These are phyloP conservation scores for Chrysolina oricalcia DNA, from an alignment of 2,888 invertebrate genomes.

Conservation along the genomic window DNA sequence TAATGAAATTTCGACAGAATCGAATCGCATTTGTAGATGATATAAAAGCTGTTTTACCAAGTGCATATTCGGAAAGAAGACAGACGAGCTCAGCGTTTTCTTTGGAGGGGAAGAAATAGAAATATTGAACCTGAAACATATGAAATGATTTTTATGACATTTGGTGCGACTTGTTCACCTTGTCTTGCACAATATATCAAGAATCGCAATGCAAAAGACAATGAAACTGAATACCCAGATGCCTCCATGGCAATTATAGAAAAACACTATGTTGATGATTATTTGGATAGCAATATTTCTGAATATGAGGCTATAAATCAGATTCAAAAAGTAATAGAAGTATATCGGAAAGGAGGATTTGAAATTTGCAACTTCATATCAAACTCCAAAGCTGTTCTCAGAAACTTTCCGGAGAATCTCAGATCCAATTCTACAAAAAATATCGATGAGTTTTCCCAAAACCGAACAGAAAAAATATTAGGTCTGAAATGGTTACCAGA, in stretches of 20 bases:
- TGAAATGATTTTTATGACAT: slow-evolving; percentile 55
- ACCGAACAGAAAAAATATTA: background rate
- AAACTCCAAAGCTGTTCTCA: background rate
- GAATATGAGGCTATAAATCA: slow-evolving; percentile 50
- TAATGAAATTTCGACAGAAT: slow-evolving; percentile 13
- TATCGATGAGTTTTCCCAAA: background rate
- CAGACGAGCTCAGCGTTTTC: slow-evolving; percentile 41
- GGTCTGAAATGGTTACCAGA: slow-evolving; percentile 1
- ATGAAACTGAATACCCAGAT: background rate
- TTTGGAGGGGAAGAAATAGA: slow-evolving; percentile 36
- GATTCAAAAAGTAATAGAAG: slow-evolving; percentile 23
- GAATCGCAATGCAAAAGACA: slow-evolving; percentile 33
- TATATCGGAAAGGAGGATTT: background rate
- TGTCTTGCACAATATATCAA: slow-evolving; percentile 57
- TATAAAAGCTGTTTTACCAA: slow-evolving; percentile 5
- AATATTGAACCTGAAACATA: slow-evolving; percentile 42
- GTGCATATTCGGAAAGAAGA: slow-evolving; percentile 57
- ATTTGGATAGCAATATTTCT: slow-evolving; percentile 40
- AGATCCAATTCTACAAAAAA: slow-evolving; percentile 9
- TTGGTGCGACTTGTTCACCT: slow-evolving; percentile 56
- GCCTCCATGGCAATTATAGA: slow-evolving; percentile 32
- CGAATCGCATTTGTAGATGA: slow-evolving; percentile 31
- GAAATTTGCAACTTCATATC: background rate
- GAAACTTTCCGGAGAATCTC: background rate
- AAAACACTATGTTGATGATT: slow-evolving; percentile 56